These are phyloP conservation scores for Tholera decimalis DNA, from an alignment of 2,888 invertebrate species.

Conservation along the genomic window DNA sequence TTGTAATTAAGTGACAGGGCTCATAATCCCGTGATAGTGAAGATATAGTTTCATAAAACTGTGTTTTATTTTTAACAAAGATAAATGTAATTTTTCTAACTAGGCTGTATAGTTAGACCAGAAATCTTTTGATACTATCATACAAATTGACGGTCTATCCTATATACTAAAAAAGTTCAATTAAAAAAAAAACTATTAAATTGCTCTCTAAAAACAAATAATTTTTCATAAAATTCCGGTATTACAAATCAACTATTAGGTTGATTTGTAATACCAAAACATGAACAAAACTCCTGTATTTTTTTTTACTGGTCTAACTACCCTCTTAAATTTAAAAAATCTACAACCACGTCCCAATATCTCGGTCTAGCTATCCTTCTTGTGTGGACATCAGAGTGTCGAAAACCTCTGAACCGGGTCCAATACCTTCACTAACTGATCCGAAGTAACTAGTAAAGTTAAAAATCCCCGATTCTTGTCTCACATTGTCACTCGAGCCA, in stretches of 20 bases:
- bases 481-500: constrained; percentile 85
- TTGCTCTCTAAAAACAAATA: constrained; percentile 14
- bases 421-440: constrained; percentile 79
- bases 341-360: constrained; percentile 85
- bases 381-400: constrained; percentile 83
- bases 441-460: constrained; percentile 93
- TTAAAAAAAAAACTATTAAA: constrained; percentile 1
- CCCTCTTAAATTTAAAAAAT: constrained; percentile 20
- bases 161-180: neutral
- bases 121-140: constrained; percentile 18
- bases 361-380: constrained; percentile 84
- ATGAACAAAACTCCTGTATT: neutral
- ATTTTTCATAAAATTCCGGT: neutral
- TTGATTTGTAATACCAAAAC: constrained; percentile 15
- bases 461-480: constrained; percentile 87
- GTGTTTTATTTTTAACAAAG: constrained; percentile 39
- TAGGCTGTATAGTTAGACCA: constrained; percentile 51
- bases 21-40: constrained; percentile 37
- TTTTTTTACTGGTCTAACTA: constrained; percentile 53
- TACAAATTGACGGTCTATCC: constrained; percentile 25
- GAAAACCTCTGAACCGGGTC: constrained; percentile 93
- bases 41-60: constrained; percentile 45
- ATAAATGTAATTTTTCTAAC: constrained; percentile 53
- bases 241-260: constrained; percentile 39
- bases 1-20: constrained; percentile 29